phyloP scores from a whole-genome alignment of 1,140 invertebrate species.

The Lutraria rhynchaena region DNA sequence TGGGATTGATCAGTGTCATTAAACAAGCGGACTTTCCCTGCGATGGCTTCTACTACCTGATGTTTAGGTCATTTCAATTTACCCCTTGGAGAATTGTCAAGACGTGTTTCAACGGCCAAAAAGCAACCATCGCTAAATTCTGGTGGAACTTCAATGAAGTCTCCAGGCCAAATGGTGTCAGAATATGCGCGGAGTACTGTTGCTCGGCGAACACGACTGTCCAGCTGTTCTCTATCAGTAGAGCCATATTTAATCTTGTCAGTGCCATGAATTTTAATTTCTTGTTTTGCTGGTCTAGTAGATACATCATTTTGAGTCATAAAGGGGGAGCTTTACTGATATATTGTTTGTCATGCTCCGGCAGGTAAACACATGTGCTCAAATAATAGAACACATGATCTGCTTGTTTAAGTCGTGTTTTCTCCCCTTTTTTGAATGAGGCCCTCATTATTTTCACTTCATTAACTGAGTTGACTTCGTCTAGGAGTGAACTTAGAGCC shows the following conservation, averaged over 20 bases:
- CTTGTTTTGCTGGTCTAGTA: too few species aligned
- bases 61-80: too few species aligned
- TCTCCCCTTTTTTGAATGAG: slow-evolving; percentile 6
- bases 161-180: slow-evolving; percentile 56
- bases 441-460: slow-evolving; percentile 46
- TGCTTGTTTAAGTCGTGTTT: neutral
- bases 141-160: slow-evolving; percentile 62
- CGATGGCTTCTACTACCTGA: too few species aligned
- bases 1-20: too few species aligned
- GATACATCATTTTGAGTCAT: too few species aligned
- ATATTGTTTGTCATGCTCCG: too few species aligned
- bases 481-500: too few species aligned
- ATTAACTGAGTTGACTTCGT: slow-evolving; percentile 7
- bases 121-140: slow-evolving; percentile 20
- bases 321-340: too few species aligned
- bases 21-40: too few species aligned
- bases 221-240: too few species aligned
- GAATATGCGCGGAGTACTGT: slow-evolving; percentile 10
- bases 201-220: slow-evolving; percentile 18
- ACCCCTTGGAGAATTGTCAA: slow-evolving; percentile 15
- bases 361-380: slow-evolving; percentile 1
- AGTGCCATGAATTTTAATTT: slow-evolving; percentile 29
- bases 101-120: slow-evolving; percentile 40
- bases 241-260: slow-evolving; percentile 13
- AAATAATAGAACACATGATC: slow-evolving; percentile 11